phyloP scores from a whole-genome alignment of 2,888 invertebrate species.

The Nomada ferruginata region DNA sequence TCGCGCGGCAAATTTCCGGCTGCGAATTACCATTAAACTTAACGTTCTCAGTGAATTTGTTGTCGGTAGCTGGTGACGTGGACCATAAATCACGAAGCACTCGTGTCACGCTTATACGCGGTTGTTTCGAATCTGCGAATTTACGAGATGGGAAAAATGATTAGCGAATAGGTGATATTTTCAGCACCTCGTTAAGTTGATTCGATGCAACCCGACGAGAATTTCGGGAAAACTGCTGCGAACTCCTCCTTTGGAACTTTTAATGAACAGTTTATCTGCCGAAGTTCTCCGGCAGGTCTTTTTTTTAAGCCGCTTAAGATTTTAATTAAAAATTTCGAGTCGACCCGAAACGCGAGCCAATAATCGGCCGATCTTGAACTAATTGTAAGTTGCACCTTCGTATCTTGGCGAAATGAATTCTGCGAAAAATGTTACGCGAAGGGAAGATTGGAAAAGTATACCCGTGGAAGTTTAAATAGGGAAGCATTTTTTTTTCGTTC shows the following conservation, averaged over 20 bases:
- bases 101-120: not conserved
- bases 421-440: no score
- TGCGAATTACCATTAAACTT: slow-evolving; percentile 6
- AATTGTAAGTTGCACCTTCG: not conserved
- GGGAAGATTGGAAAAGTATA: not conserved
- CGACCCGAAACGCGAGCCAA: not conserved
- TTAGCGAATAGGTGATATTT: not conserved
- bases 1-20: not conserved
- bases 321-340: slow-evolving; percentile 20
- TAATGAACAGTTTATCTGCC: not conserved
- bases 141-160: not conserved
- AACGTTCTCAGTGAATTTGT: not conserved
- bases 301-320: not conserved
- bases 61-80: not conserved
- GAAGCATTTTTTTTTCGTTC: not conserved
- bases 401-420: slow-evolving; percentile 21
- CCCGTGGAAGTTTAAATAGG: slow-evolving; percentile 1
- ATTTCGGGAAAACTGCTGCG: not conserved
- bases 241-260: not conserved
- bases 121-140: not conserved
- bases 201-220: not conserved
- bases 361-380: not conserved
- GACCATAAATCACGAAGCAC: not conserved
- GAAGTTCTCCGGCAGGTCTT: no score
- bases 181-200: no score